Percentiles rank a stretch among this genome's conserved stretches.
phyloP scores from a whole-genome alignment of 1,140 invertebrate genomes.

The Temnothorax curvispinosus region DNA sequence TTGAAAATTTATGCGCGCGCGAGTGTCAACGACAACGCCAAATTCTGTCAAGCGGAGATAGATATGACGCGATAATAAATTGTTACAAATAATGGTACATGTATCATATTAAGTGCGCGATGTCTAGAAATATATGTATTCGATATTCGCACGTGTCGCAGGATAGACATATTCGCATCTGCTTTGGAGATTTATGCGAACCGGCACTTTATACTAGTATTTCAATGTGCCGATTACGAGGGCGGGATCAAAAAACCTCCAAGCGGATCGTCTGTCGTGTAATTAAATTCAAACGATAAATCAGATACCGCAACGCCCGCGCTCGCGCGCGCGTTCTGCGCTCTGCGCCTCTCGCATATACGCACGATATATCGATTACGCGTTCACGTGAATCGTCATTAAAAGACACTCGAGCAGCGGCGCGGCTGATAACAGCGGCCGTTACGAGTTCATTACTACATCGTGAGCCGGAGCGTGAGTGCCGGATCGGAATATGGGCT shows the following conservation, averaged over 20 bases:
- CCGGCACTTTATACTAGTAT: neutral
- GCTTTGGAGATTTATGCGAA: neutral
- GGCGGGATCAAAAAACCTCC: neutral
- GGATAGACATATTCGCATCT: neutral
- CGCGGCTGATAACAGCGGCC: slow-evolving; percentile 65
- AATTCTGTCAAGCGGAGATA: neutral
- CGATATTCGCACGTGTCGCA: neutral
- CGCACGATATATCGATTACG: slow-evolving; percentile 50
- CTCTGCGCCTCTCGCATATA: slow-evolving; percentile 9
- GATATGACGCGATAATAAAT: slow-evolving; percentile 36
- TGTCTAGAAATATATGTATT: neutral
- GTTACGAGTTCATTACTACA: slow-evolving; percentile 72
- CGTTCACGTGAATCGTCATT: slow-evolving; percentile 61
- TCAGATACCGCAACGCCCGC: neutral
- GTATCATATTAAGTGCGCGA: slow-evolving; percentile 8
- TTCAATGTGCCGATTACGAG: slow-evolving; percentile 32
- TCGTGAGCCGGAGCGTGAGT: slow-evolving; percentile 56
- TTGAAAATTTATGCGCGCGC: slow-evolving; percentile 25
- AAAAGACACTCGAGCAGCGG: slow-evolving; percentile 64
- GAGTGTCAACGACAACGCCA: slow-evolving; percentile 8
- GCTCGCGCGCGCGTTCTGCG: neutral
- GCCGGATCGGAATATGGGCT: slow-evolving; percentile 66
- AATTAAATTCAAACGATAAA: slow-evolving; percentile 56
- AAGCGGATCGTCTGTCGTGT: slow-evolving; percentile 32
- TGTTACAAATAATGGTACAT: slow-evolving; percentile 9